Conservation (phyloP, 1,140 invertebrate species). For the Holcopasites calliopsidis region DNA sequence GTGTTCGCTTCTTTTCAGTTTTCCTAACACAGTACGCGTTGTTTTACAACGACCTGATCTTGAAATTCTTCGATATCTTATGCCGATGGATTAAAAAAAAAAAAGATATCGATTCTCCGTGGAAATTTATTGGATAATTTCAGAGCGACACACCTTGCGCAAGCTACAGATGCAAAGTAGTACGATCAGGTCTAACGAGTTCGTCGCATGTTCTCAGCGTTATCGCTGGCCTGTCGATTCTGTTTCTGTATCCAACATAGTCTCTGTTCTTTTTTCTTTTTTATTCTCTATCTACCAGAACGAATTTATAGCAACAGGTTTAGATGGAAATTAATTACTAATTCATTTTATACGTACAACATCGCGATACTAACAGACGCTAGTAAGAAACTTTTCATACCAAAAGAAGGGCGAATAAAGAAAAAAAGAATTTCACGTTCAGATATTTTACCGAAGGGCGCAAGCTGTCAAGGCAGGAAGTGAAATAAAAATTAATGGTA, state of each 20-base stretch:
- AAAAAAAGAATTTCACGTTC: too few species aligned
- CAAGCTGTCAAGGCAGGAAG: too few species aligned
- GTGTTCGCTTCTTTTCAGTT: conserved; percentile 56
- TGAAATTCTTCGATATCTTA: neutral
- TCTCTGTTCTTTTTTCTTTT: too few species aligned
- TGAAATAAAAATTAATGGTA: too few species aligned
- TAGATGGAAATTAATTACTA: too few species aligned
- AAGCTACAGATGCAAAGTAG: conserved; percentile 22
- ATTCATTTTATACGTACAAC: neutral
- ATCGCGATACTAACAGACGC: neutral
- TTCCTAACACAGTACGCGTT: neutral
- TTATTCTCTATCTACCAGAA: neutral
- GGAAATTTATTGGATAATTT: too few species aligned
- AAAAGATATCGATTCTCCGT: too few species aligned
- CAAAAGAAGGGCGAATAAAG: neutral
- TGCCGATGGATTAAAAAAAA: too few species aligned
- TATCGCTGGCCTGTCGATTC: conserved; percentile 4
- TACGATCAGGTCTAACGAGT: conserved; percentile 48
- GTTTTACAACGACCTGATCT: neutral
- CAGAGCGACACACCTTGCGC: neutral
- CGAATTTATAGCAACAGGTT: neutral
- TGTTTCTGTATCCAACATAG: neutral
- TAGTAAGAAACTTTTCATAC: too few species aligned
- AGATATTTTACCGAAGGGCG: too few species aligned
- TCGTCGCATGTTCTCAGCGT: conserved; percentile 5